Conservation (phyloP, 2,888 invertebrate genomes). For the Cephus sareptanus region DNA sequence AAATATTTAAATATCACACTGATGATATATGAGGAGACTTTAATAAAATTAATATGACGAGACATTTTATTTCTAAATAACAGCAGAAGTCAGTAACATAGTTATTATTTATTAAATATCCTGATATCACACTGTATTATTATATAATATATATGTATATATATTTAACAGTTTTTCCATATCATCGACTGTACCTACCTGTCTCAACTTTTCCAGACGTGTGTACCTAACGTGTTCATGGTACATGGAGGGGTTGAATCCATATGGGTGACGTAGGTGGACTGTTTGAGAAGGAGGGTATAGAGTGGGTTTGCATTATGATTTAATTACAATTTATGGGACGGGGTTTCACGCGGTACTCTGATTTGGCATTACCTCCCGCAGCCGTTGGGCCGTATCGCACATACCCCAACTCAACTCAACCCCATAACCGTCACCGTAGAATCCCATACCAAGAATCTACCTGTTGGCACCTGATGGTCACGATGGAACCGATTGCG, state of each 20-base stretch:
- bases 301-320: conserved; percentile 38
- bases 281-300: conserved; percentile 28
- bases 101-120: too few species aligned
- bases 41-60: too few species aligned
- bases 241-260: not conserved
- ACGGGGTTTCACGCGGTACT: conserved; percentile 41
- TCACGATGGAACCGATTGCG: conserved; percentile 13
- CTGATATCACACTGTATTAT: too few species aligned
- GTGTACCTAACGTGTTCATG: not conserved
- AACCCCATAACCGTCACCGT: conserved; percentile 1
- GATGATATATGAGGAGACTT: too few species aligned
- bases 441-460: conserved; percentile 5
- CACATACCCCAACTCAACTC: conserved; percentile 4
- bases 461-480: conserved; percentile 7
- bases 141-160: too few species aligned
- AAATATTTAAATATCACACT: too few species aligned
- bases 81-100: too few species aligned
- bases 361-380: conserved; percentile 38
- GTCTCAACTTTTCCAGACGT: not conserved
- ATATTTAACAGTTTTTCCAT: not conserved
- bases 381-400: conserved; percentile 8
- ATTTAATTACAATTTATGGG: conserved; percentile 56
- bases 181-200: not conserved
- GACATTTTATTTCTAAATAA: too few species aligned
- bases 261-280: conserved; percentile 21